Evolutionary conservation across 1,140 invertebrate species (phyloP), one percentile per base, ranked within the genome.

Genomic region (Magallana ariakensis): DNA sequence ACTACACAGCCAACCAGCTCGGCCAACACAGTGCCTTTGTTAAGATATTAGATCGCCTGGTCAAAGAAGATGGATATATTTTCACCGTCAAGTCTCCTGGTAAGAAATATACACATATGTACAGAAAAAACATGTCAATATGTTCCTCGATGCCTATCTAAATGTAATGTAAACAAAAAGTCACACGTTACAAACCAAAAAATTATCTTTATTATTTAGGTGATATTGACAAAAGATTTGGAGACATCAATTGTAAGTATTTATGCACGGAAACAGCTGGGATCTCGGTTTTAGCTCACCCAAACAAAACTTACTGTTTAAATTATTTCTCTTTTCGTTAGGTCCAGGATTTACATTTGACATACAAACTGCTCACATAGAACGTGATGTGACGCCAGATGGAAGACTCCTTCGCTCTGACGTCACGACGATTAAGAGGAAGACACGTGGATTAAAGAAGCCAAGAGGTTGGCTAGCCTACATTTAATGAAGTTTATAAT

Each of bases 161-260:
- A 46, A 46, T 46, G 33, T 46, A 46, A 46, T 46, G 5, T 4
- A 46, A 46, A 46, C 3, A 46, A 46, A 46, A 46, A 4, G 33
- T 46, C n/a, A n/a, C n/a, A n/a, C n/a, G n/a, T n/a, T n/a, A n/a
- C n/a, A n/a, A n/a, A n/a, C n/a, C n/a, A n/a, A n/a, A n/a, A n/a
- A n/a, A n/a, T 46, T 46, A 46, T 53, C 57, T 83, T 57, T 57
- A 33, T 60, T 66, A 85, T 90, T 66, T 57, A 90, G 89, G 89
- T 22, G 89, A 90, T 81, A 90, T 90, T 57, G 89, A 90, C 56
- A 90, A 90, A 62, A 33, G 89, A 80, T 89, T 88, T 62, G 89
- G 89, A 0, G 89, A 90, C 80, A 90, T 90, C 11, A 53, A 87
- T 13, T 90, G 89, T 90, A 89, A 90, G 89, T 90, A 86, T 80